These are phyloP conservation scores for Scortum barcoo DNA, from an alignment of 2,113 vertebrate genomes.

Conservation along the genomic window DNA sequence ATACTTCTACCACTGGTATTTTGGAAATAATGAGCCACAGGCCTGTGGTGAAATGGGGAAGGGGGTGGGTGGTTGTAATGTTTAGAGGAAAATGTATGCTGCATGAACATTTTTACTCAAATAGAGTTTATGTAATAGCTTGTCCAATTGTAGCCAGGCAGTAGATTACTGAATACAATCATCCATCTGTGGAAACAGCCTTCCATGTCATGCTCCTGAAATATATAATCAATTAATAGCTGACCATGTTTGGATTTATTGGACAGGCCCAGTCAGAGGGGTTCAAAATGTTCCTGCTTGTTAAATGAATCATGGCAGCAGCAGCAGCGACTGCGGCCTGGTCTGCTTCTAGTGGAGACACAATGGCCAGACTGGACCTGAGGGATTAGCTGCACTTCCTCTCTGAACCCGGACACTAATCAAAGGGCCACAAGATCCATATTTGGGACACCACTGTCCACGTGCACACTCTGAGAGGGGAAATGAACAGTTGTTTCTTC, in stretches of 20 bases:
- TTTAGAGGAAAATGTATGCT: slow-evolving; percentile 13
- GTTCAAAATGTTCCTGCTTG: slow-evolving; percentile 67
- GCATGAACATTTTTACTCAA: slow-evolving; percentile 25
- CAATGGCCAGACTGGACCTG: slow-evolving; percentile 56
- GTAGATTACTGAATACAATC: slow-evolving; percentile 44
- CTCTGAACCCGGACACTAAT: slow-evolving; percentile 34
- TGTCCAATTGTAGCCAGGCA: slow-evolving; percentile 23
- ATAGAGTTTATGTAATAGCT: slow-evolving; percentile 26
- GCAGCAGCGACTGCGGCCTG: slow-evolving; percentile 35
- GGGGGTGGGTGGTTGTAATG: not conserved
- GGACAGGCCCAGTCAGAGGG: slow-evolving; percentile 53
- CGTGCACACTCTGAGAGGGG: slow-evolving; percentile 24
- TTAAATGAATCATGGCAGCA: slow-evolving; percentile 61
- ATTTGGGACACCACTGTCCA: slow-evolving; percentile 21
- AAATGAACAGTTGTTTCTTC: slow-evolving; percentile 49
- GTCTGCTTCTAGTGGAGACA: slow-evolving; percentile 53
- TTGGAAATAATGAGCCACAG: slow-evolving; percentile 10
- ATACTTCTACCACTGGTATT: slow-evolving; percentile 12
- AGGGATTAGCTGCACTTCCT: slow-evolving; percentile 56
- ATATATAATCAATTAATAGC: slow-evolving; percentile 67
- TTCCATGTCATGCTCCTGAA: slow-evolving; percentile 53
- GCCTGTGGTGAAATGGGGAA: slow-evolving; percentile 13
- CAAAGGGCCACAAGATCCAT: slow-evolving; percentile 42
- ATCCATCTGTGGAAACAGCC: slow-evolving; percentile 56
- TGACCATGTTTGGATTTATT: slow-evolving; percentile 67